Base-by-base conservation (phyloP, 2,113 vertebrate species). In the Puntigrus tetrazona region DNA sequence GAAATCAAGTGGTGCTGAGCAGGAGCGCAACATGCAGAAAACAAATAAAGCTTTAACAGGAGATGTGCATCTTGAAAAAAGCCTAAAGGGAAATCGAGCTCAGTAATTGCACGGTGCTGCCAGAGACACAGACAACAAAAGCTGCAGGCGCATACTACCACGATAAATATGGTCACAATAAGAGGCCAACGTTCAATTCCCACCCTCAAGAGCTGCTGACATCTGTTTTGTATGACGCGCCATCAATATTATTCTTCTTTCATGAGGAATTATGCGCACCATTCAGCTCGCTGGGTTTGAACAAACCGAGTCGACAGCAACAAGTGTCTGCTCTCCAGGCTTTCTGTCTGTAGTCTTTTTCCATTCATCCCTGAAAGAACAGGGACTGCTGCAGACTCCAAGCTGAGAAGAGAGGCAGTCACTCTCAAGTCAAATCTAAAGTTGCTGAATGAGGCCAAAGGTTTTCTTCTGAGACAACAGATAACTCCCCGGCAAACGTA, bases 361-460 rank as follows among this genome's bases (percentile, higher is more conserved):
- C 50, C 55, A 72, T 83, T 79, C 81, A 72, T 77, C 73, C 52
- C 75, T 50, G 41, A 61, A 78, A 83, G 82, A 63, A 31, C 4
- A 41, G 7, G 65, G 25, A n/a, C 31, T 55, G 75, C 59, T 41
- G 79, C 84, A 43, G 36, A 81, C 73, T 82, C 47, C 29, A 72
- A 38, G 82, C 52, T 55, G 55, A 45, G 25, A 86, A 45, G 55
- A 77, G 76, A 59, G 76, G 18, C 76, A 84, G 45, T 52, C 72
- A 63, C 41, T 83, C 81, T 83, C 76, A 85, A 78, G 75, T 76
- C 81, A 79, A 83, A 83, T 79, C 65, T 52, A 83, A 80, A 83
- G 72, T 81, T 65, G 75, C 81, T 77, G 80, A 82, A 82, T 57
- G 43, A 78, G 65, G 81, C 75, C 81, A 84, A 65, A 87, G 76